Evolutionary conservation across 2,113 vertebrate species (phyloP), one percentile per base, ranked within the genome.

Genomic region (Crypturellus undulatus): DNA sequence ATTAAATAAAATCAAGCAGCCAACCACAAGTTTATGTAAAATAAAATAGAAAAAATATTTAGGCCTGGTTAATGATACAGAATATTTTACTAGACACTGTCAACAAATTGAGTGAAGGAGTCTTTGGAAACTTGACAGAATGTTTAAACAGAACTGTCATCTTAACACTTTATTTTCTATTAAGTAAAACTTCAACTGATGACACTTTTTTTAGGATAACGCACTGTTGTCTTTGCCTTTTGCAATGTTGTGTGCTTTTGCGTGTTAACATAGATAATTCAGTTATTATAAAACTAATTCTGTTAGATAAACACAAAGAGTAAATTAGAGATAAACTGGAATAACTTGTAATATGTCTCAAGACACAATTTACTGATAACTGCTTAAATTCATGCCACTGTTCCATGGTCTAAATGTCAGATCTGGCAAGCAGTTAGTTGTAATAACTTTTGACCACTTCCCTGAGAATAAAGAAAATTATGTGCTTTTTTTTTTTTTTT

Each of bases 41-140:
- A 71, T 4, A 78, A 89, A 90, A 4, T 24, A 86, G 45, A 83
- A 96, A 84, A 85, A 95, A 78, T 79, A 94, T 92, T 94, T 91
- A 81, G 69, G 52, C 58, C 34, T 71, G 7, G 21, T 84, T 92
- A 79, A 84, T 40, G 43, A 88, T 93, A 65, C 70, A 72, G 65
- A 86, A 84, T 95, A 69, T 94, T 93, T 95, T 76, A 52, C 73
- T 87, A 38, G 60, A 38, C 7, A 4, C 38, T 85, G 28, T 89
- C 84, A 94, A 92, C 91, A 94, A 87, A 87, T 80, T 79, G 92
- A 78, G 82, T 21, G 34, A 83, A 90, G 42, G 25, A 64, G 88
- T 51, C n/a, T 81, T 95, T 93, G 69, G 56, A 94, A 90, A 86
- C 72, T 67, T 93, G 89, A 94, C 83, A 49, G 71, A 60, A 54